Evolutionary conservation across 1,140 invertebrate species (phyloP), one percentile per base, ranked within the genome.

Genomic region (Diorhabda carinulata): DNA sequence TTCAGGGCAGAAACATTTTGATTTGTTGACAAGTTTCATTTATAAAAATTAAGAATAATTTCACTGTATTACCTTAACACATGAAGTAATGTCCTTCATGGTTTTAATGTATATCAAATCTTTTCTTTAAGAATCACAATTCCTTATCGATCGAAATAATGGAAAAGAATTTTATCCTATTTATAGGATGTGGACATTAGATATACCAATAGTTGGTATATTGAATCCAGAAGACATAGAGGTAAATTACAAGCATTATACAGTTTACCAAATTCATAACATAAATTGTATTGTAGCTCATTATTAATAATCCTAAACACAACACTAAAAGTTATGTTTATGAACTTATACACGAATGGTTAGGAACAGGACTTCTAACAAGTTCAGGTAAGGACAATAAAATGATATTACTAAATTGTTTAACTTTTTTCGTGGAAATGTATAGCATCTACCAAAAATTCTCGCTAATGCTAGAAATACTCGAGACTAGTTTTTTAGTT

Each of bases 311-410:
- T 45, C 69, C 62, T 7, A 73, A 75, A 69, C 73, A 76, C 59
- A 41, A 68, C 9, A 67, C 64, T 3, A 76, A 76, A 57, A 74
- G 70, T 65, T 57, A 43, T 10, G 4, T 75, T 71, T 95, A 96
- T 77, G 78, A 85, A 58, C 91, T 90, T 73, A 79, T 95, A 25
- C 86, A 88, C 71, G 87, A 87, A 9, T 94, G 92, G 90, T 81
- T 95, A 9, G 91, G 90, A 41, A 87, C 87, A 40, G 93, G 92
- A 44, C 81, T 95, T 4, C 80, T 94, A 2, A 91, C 90, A 10
- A 87, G 88, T 75, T 83, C 83, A 72, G 88, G 87, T 74, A 72
- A 70, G 8, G 44, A 45, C 58, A 10, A 40, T n/a, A 60, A 60
- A 41, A 44, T 60, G 5, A 61, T 52, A 9, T 56, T 56, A 7